phyloP scores from a whole-genome alignment of 2,797 vertebrate genomes.

The Cynodonichthys magdalenae region DNA sequence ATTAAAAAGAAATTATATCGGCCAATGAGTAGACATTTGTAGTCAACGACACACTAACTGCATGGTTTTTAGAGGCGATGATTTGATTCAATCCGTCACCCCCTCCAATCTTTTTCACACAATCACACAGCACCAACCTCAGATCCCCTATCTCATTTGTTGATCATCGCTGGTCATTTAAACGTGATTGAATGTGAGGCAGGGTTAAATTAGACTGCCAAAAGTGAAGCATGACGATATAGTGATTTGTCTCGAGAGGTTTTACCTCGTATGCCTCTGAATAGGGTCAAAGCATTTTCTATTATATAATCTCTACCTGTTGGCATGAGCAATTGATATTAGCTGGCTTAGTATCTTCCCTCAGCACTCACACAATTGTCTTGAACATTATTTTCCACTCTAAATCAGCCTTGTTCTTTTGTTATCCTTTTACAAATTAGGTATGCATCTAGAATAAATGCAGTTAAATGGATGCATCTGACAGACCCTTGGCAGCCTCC shows the following conservation, averaged over 20 bases:
- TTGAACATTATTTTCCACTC: slow-evolving; percentile 16
- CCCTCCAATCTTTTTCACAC: slow-evolving; percentile 11
- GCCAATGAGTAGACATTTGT: slow-evolving; percentile 32
- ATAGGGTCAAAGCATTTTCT: slow-evolving; percentile 37
- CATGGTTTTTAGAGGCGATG: slow-evolving; percentile 35
- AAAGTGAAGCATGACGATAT: slow-evolving; percentile 45
- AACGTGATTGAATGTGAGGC: slow-evolving; percentile 37
- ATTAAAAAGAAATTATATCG: slow-evolving; percentile 44
- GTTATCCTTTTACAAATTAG: not conserved
- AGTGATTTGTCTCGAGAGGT: slow-evolving; percentile 39
- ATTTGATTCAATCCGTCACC: slow-evolving; percentile 45
- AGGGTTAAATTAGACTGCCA: slow-evolving; percentile 47
- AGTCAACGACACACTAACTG: slow-evolving; percentile 35
- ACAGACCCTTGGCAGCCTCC: slow-evolving; percentile 6
- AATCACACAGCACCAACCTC: slow-evolving; percentile 24
- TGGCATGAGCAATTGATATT: slow-evolving; percentile 25
- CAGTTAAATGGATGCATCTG: not conserved
- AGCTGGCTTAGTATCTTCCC: slow-evolving; percentile 10
- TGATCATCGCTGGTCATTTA: slow-evolving; percentile 54
- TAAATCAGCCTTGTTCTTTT: slow-evolving; percentile 13
- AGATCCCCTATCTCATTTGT: slow-evolving; percentile 47
- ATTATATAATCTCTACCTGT: slow-evolving; percentile 36
- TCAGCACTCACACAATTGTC: not conserved
- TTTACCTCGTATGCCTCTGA: slow-evolving; percentile 10
- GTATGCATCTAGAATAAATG: not conserved